These are phyloP conservation scores for Phrynocephalus vlangalii DNA, from an alignment of 2,797 vertebrate species.

Conservation along the genomic window DNA sequence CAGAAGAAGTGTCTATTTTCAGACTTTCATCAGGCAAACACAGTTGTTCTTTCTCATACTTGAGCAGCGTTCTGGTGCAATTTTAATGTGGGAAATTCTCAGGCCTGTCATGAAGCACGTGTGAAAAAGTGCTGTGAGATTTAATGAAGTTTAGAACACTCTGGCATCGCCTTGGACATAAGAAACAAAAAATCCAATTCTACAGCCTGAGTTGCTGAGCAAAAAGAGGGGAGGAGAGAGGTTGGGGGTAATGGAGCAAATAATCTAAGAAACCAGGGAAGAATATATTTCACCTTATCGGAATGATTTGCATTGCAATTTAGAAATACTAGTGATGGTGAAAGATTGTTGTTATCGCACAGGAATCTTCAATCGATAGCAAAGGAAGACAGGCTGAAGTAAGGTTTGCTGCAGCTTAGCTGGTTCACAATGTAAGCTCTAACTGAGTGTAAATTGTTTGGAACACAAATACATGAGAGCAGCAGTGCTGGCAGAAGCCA, in stretches of 20 bases:
- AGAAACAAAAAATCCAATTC: slow-evolving; percentile 4
- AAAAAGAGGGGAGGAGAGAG: neutral
- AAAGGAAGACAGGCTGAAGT: neutral
- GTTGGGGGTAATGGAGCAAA: neutral
- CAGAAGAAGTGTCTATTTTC: slow-evolving; percentile 26
- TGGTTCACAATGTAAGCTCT: neutral
- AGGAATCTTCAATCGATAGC: neutral
- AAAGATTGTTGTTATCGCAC: neutral
- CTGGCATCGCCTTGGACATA: slow-evolving; percentile 28
- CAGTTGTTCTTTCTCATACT: slow-evolving; percentile 34
- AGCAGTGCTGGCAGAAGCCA: neutral
- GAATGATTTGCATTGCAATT: too few species aligned
- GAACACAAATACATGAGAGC: neutral
- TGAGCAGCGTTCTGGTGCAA: slow-evolving; percentile 43
- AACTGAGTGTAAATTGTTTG: neutral
- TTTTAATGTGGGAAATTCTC: slow-evolving; percentile 41
- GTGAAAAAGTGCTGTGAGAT: slow-evolving; percentile 41
- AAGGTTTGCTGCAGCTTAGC: neutral
- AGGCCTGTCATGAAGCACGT: slow-evolving; percentile 31
- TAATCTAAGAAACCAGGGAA: neutral
- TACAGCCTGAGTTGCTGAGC: neutral
- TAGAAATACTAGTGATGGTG: too few species aligned
- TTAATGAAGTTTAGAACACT: slow-evolving; percentile 55
- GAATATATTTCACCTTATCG: neutral
- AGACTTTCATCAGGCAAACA: slow-evolving; percentile 41